Evolutionary conservation across 2,113 vertebrate genomes (phyloP).

Genomic region (Columba livia): DNA sequence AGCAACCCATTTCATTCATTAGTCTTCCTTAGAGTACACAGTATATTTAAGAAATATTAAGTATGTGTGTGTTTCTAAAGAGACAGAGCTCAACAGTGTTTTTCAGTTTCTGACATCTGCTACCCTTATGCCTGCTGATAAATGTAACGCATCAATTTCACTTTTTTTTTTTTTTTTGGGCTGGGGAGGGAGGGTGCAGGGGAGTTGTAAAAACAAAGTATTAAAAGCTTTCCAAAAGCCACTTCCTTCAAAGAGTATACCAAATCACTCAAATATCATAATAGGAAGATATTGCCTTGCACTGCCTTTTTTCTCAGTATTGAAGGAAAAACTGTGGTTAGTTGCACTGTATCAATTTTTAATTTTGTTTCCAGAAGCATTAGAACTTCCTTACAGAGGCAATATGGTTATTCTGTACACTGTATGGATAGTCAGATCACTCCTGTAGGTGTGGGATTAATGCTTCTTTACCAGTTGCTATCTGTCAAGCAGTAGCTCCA

Average conservation of each 20-base stretch:
- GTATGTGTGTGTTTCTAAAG: neutral
- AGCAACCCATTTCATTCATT: neutral
- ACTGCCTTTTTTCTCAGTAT: neutral
- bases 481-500: neutral
- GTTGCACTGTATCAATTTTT: neutral
- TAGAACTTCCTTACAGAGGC: neutral
- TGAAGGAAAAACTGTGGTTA: neutral
- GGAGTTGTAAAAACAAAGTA: neutral
- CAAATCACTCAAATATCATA: neutral
- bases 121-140: neutral
- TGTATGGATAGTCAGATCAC: neutral
- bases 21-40: neutral
- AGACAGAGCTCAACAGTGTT: neutral
- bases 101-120: neutral
- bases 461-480: neutral
- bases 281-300: neutral
- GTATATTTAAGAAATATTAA: neutral
- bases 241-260: neutral
- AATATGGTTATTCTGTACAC: neutral
- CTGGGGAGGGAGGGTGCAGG: too few species aligned
- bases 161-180: neutral
- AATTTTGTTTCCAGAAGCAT: neutral
- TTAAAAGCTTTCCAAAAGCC: neutral
- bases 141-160: neutral
- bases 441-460: neutral